Base-by-base conservation (phyloP, 2,888 invertebrate species). In the Tethea ocularis region DNA sequence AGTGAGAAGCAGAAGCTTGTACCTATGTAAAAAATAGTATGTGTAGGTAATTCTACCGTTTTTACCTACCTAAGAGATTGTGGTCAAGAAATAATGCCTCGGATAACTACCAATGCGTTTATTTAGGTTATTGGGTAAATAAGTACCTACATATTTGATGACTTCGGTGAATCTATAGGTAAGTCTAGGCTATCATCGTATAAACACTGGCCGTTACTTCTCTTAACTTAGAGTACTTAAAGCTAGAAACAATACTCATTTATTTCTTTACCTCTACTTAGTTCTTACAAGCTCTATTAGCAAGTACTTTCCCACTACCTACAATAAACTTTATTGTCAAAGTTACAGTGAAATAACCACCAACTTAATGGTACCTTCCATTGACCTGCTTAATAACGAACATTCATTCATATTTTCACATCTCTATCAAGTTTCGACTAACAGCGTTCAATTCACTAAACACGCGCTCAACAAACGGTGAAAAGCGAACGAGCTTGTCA, bases 401-500 rank as follows among this genome's bases (percentile, higher is more conserved):
- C 63, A 55, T 73, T 71, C 76, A 77, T 78, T 78, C 76, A 78
- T 63, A 72, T 67, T 66, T 69, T 64, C 71, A 64, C 63, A 60
- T 59, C 63, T 64, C 68, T 70, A 69, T 72, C 74, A 61, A 67
- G 63, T 62, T 58, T 66, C 70, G 64, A 72, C 62, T 64, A 38
- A 38, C 62, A 63, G 38, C 26, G 26, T 61, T 61, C 38, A 57
- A 69, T 78, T 75, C 75, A 77, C 76, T 78, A 75, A 74, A 67
- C n/a, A n/a, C 62, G 64, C 72, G 64, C 65, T 57, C 61, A 57
- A 55, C 59, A 59, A 60, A 64, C 61, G 58, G 58, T 61, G 60
- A 57, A 61, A 61, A 73, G 68, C 69, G 67, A 71, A 72, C 70
- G 68, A 64, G 74, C 80, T 76, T 78, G 80, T 83, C 83, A 82